A percentile compares a stretch with the other conserved stretches of the same genome.
These are phyloP conservation scores for Euproctis similis DNA, from an alignment of 2,888 invertebrate genomes.

Conservation along the genomic window DNA sequence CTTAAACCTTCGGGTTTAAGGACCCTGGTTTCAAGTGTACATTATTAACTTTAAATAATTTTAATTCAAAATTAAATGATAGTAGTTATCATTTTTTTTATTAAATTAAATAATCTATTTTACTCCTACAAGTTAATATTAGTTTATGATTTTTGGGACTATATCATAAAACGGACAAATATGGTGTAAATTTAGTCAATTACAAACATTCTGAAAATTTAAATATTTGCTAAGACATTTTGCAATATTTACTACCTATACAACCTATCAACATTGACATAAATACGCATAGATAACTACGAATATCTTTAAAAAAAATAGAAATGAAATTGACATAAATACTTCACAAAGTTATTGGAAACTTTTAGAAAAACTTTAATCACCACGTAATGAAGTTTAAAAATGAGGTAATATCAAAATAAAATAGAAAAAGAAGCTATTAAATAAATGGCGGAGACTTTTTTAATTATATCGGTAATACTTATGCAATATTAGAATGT, in stretches of 20 bases:
- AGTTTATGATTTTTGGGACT: too few relatives aligned
- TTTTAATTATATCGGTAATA: conserved; percentile 15
- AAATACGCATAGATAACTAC: conserved; percentile 18
- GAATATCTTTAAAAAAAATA: conserved; percentile 24
- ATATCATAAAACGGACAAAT: too few relatives aligned
- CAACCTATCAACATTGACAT: conserved; percentile 13
- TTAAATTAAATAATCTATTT: too few relatives aligned
- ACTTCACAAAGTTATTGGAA: conserved; percentile 35
- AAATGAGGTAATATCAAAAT: conserved; percentile 14
- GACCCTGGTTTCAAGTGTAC: too few relatives aligned
- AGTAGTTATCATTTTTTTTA: too few relatives aligned
- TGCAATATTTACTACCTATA: conserved; percentile 6
- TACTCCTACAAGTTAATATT: too few relatives aligned
- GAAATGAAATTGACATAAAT: conserved; percentile 33
- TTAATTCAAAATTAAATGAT: too few relatives aligned
- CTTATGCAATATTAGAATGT: conserved; percentile 3
- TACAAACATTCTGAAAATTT: too few relatives aligned
- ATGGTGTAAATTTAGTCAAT: too few relatives aligned
- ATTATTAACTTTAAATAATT: too few relatives aligned
- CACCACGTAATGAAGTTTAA: conserved; percentile 24
- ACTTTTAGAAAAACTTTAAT: conserved; percentile 32
- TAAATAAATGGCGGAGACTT: conserved; percentile 33
- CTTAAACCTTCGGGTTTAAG: too few relatives aligned
- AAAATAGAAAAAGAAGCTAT: conserved; percentile 10
- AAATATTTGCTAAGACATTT: too few relatives aligned